Evolutionary conservation across 2,888 invertebrate species (phyloP).

Genomic region (Cephus spinipes): DNA sequence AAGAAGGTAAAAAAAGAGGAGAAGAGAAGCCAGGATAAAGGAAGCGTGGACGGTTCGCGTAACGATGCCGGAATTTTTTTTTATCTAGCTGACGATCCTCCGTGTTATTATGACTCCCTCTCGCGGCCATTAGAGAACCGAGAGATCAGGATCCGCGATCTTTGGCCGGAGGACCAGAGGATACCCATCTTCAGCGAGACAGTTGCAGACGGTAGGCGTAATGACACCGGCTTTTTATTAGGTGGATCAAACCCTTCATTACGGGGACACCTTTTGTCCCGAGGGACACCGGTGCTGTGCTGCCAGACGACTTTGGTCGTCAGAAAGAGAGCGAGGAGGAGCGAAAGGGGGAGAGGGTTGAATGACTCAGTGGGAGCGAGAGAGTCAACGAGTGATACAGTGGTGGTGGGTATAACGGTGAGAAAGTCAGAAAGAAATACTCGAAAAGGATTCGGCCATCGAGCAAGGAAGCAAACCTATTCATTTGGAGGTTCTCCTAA

Average conservation of each 20-base stretch:
- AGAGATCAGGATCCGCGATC: background rate
- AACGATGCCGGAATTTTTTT: background rate
- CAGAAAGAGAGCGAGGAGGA: conserved; percentile 26
- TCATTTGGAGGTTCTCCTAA: conserved; percentile 39
- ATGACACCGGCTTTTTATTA: conserved; percentile 50
- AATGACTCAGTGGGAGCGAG: conserved; percentile 4
- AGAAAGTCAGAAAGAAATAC: conserved; percentile 7
- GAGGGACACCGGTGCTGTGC: conserved; percentile 27
- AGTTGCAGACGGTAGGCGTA: conserved; percentile 24
- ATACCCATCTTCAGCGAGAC: conserved; percentile 2
- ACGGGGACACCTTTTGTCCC: conserved; percentile 51
- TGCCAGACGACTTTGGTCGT: conserved; percentile 20
- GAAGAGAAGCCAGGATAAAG: conserved; percentile 14
- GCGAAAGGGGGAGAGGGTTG: conserved; percentile 1
- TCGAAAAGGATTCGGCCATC: conserved; percentile 13
- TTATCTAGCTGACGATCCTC: background rate
- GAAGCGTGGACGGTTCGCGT: conserved; percentile 1
- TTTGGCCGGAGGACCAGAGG: background rate
- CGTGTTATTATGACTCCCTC: background rate
- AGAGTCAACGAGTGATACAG: background rate
- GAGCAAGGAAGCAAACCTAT: conserved; percentile 29
- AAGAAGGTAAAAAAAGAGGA: background rate
- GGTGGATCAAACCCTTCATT: conserved; percentile 52
- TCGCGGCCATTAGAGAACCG: background rate
- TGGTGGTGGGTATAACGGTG: background rate